These are phyloP conservation scores for Xyrichtys novacula DNA, from an alignment of 2,797 vertebrate species.

Conservation along the genomic window DNA sequence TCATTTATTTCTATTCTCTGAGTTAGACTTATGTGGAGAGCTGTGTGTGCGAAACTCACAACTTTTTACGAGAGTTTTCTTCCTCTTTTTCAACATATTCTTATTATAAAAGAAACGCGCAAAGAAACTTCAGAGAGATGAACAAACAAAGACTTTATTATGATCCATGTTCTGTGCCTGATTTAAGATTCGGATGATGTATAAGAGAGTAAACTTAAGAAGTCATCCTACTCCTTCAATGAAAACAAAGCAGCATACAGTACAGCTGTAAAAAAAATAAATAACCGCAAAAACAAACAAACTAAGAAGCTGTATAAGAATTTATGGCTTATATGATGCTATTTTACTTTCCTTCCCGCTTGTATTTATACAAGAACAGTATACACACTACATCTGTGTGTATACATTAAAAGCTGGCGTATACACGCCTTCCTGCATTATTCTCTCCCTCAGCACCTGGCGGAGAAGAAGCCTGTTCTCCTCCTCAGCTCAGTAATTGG, in stretches of 20 bases:
- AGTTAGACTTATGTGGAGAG: too few relatives aligned
- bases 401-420: conserved; percentile 37
- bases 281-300: not conserved
- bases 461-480: conserved; percentile 49
- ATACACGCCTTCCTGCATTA: conserved; percentile 40
- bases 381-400: conserved; percentile 31
- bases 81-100: not conserved
- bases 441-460: conserved; percentile 24
- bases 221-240: not conserved
- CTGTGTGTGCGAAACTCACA: not conserved
- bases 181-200: not conserved
- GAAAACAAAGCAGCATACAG: not conserved
- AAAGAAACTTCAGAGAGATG: not conserved
- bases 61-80: not conserved
- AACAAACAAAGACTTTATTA: not conserved
- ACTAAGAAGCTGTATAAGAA: not conserved
- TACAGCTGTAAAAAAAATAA: not conserved
- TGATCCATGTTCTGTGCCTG: not conserved
- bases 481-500: conserved; percentile 73
- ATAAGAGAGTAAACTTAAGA: not conserved
- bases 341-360: conserved; percentile 2
- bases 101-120: not conserved
- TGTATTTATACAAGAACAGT: conserved; percentile 20
- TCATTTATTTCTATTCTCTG: not conserved
- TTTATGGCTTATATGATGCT: not conserved